A percentile compares a stretch with the other conserved stretches of the same genome.
Evolutionary conservation across 1,140 invertebrate genomes (phyloP).

Genomic region (Hydropsyche tenuis): DNA sequence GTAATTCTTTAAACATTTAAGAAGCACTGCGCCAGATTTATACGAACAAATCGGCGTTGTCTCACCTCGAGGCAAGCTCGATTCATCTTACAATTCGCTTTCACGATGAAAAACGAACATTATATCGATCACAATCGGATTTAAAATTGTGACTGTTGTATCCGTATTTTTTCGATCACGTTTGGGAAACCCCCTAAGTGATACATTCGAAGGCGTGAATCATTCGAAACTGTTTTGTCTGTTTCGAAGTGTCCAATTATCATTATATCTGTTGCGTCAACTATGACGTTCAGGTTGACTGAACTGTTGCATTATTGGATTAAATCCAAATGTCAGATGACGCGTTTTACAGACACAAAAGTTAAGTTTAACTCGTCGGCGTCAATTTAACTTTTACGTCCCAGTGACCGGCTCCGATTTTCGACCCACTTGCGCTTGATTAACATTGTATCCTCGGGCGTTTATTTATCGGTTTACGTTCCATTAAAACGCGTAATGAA

Average conservation of each 20-base stretch:
- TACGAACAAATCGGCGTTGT: background rate
- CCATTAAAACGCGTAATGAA: too few relatives aligned
- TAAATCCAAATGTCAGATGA: slow-evolving; percentile 17
- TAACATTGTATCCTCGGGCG: too few relatives aligned
- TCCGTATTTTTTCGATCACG: too few relatives aligned
- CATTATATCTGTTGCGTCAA: background rate
- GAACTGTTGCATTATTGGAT: background rate
- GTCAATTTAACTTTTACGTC: background rate
- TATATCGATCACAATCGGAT: background rate
- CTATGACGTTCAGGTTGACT: slow-evolving; percentile 15
- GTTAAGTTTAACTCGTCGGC: background rate
- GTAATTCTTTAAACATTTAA: background rate
- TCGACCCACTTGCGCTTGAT: background rate
- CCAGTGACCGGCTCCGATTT: background rate
- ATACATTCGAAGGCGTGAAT: too few relatives aligned
- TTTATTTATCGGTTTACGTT: too few relatives aligned
- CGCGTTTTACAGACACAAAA: background rate
- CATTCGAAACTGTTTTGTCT: too few relatives aligned
- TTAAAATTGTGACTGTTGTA: too few relatives aligned
- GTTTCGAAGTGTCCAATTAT: background rate
- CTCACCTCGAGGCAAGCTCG: background rate
- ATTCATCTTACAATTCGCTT: slow-evolving; percentile 10
- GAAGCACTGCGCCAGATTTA: too few relatives aligned
- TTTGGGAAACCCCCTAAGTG: too few relatives aligned
- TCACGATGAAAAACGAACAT: slow-evolving; percentile 7